Conservation (phyloP, 1,140 invertebrate species). For the Mamestra configurata region DNA sequence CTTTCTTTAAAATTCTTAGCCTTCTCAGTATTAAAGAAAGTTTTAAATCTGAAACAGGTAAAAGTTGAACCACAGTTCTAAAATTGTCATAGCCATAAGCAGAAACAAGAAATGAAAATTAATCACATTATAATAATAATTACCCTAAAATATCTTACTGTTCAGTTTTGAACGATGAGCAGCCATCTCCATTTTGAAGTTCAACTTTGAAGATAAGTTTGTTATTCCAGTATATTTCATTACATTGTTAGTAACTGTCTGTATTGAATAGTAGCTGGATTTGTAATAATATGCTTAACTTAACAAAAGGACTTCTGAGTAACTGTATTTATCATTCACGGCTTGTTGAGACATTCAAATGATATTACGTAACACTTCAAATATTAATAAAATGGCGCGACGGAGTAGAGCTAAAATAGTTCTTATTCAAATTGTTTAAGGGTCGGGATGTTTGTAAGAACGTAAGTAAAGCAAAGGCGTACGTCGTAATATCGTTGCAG, state of each 20-base stretch:
- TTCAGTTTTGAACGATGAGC: not conserved
- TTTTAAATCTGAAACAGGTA: too few species aligned
- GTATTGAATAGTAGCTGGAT: not conserved
- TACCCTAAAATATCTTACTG: not conserved
- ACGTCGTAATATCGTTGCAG: too few species aligned
- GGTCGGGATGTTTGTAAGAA: too few species aligned
- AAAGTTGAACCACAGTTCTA: too few species aligned
- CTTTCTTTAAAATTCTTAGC: too few species aligned
- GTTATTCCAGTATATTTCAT: constrained; percentile 49
- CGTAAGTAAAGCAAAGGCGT: too few species aligned
- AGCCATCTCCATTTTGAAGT: not conserved
- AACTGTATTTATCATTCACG: constrained; percentile 3
- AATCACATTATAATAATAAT: not conserved
- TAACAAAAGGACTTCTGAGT: not conserved
- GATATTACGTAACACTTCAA: not conserved
- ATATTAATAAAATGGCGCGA: not conserved
- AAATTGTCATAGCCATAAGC: too few species aligned
- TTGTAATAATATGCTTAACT: constrained; percentile 7
- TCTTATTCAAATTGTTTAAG: too few species aligned
- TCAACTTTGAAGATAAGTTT: constrained; percentile 28
- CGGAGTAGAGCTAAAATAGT: not conserved
- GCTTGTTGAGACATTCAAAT: constrained; percentile 5
- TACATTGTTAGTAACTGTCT: constrained; percentile 18
- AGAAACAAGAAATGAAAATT: too few species aligned
- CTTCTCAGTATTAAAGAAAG: too few species aligned